These are phyloP conservation scores for Rhagonycha fulva DNA, from an alignment of 2,888 invertebrate species.

Conservation along the genomic window DNA sequence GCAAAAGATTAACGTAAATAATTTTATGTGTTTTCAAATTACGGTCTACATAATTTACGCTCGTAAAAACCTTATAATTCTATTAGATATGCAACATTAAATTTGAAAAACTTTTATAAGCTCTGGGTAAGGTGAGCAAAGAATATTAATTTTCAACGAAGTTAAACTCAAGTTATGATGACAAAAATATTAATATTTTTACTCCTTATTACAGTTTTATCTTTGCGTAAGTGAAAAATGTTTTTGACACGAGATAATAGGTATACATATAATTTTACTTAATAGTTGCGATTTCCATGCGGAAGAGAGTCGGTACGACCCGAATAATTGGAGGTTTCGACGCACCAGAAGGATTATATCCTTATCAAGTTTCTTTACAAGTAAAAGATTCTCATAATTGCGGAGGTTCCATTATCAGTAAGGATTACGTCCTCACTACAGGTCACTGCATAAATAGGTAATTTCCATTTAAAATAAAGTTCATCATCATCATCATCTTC, in stretches of 20 bases:
- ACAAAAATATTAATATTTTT: not conserved
- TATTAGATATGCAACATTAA: too few species aligned
- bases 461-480: too few species aligned
- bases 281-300: not conserved
- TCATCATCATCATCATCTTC: too few species aligned
- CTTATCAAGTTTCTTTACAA: slow-evolving; percentile 2
- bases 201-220: not conserved
- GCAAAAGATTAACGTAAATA: too few species aligned
- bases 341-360: slow-evolving; percentile 5
- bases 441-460: slow-evolving; percentile 8
- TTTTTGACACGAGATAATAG: not conserved
- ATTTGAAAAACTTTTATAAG: too few species aligned
- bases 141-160: too few species aligned
- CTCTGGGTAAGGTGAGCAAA: too few species aligned
- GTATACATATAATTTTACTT: not conserved
- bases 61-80: too few species aligned
- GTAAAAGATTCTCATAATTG: not conserved
- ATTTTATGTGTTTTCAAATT: too few species aligned
- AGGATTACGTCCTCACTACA: slow-evolving; percentile 39
- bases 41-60: too few species aligned
- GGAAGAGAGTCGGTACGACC: not conserved
- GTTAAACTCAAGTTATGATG: too few species aligned
- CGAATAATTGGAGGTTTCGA: not conserved
- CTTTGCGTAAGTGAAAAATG: not conserved
- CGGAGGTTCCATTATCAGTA: slow-evolving; percentile 32